Evolutionary conservation across 2,797 vertebrate species (phyloP).

Genomic region (Chelonia mydas): DNA sequence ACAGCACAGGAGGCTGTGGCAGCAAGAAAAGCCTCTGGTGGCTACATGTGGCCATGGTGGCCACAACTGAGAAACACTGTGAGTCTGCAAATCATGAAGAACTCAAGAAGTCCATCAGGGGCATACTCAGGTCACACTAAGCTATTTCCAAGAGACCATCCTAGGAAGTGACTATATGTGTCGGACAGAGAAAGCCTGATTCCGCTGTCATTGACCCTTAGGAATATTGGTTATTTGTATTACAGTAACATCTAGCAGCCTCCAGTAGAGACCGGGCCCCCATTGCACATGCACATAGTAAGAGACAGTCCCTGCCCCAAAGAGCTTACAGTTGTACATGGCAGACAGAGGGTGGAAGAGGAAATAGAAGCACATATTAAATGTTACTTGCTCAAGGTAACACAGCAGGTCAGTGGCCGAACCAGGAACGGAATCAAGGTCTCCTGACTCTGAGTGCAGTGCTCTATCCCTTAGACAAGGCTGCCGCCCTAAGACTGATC

Average conservation of each 20-base stretch:
- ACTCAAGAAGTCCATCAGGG: too few relatives aligned
- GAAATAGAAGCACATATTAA: not conserved
- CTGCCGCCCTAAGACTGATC: not conserved
- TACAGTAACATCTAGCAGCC: not conserved
- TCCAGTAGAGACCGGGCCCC: not conserved
- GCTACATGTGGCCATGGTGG: too few relatives aligned
- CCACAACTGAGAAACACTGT: too few relatives aligned
- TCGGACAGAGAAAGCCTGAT: not conserved
- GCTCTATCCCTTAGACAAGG: too few relatives aligned
- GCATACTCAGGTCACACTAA: too few relatives aligned
- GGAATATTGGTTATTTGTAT: not conserved
- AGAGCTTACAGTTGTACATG: not conserved
- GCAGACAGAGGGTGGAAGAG: not conserved
- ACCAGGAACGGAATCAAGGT: not conserved
- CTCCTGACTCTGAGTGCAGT: not conserved
- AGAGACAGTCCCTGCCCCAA: not conserved
- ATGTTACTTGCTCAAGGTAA: not conserved
- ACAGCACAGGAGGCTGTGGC: too few relatives aligned
- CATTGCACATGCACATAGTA: not conserved
- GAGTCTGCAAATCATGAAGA: too few relatives aligned
- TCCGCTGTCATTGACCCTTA: not conserved
- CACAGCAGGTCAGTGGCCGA: not conserved
- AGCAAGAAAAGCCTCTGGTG: too few relatives aligned
- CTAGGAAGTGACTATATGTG: not conserved
- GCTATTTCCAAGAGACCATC: too few relatives aligned